phyloP scores from a whole-genome alignment of 2,888 invertebrate species.

The Xanthorhoe designata region DNA sequence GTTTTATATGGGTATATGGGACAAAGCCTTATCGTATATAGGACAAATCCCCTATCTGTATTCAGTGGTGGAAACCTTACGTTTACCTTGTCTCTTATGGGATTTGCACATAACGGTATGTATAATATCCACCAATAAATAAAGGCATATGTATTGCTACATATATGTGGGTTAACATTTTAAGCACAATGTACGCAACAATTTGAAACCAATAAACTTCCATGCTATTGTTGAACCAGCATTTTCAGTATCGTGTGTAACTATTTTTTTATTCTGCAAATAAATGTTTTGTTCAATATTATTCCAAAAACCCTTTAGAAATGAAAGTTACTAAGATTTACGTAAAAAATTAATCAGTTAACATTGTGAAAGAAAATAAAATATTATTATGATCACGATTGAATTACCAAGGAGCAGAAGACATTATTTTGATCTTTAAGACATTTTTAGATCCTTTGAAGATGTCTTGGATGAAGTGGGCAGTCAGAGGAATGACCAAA shows the following conservation, averaged over 20 bases:
- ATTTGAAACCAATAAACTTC: not conserved
- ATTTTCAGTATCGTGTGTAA: not conserved
- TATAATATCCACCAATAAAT: not conserved
- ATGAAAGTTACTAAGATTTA: no score
- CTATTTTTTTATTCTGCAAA: no score
- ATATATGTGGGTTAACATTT: not conserved
- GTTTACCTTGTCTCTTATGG: slow-evolving; percentile 10
- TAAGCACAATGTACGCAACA: not conserved
- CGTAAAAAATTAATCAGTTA: no score
- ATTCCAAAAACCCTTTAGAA: no score
- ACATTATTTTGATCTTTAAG: no score
- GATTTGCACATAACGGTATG: slow-evolving; percentile 6
- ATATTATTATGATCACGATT: no score
- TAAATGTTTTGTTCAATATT: no score
- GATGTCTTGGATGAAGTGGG: no score
- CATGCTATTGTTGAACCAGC: not conserved
- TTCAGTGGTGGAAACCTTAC: slow-evolving; percentile 6
- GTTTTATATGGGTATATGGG: not conserved
- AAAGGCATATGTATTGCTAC: not conserved
- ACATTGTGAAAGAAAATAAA: no score
- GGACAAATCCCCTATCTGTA: slow-evolving; percentile 19
- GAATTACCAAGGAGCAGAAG: no score
- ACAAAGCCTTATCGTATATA: slow-evolving; percentile 6
- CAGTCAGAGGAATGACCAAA: no score
- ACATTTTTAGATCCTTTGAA: no score